Percentiles rank a stretch among this genome's conserved stretches.
phyloP scores from a whole-genome alignment of 2,797 vertebrate genomes.

The Rhinoraja longicauda region DNA sequence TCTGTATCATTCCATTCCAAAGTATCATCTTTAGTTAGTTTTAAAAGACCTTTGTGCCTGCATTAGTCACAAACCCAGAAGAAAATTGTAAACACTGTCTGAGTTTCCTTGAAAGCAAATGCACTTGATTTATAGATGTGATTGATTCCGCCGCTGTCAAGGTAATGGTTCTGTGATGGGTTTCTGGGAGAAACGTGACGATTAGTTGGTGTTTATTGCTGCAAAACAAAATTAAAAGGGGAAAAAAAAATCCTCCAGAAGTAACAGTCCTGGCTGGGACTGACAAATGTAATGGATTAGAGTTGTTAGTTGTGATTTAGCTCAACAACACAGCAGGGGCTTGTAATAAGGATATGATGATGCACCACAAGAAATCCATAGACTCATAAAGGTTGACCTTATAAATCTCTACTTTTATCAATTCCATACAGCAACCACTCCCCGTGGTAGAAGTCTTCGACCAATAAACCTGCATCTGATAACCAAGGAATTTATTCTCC shows the following conservation, averaged over 20 bases:
- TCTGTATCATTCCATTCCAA: background rate
- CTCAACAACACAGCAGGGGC: conserved; percentile 65
- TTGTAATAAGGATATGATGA: conserved; percentile 69
- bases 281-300: conserved; percentile 60
- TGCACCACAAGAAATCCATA: conserved; percentile 61
- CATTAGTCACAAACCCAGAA: background rate
- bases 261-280: conserved; percentile 46
- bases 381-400: conserved; percentile 71
- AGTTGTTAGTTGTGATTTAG: conserved; percentile 50
- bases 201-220: conserved; percentile 32
- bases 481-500: conserved; percentile 48
- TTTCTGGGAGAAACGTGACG: conserved; percentile 7
- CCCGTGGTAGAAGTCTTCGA: conserved; percentile 56
- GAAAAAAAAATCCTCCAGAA: background rate
- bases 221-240: conserved; percentile 28
- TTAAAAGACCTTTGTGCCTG: background rate
- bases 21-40: conserved; percentile 9
- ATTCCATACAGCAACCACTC: conserved; percentile 70
- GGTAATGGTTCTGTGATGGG: conserved; percentile 29
- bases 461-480: conserved; percentile 67
- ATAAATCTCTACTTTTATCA: conserved; percentile 78
- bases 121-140: background rate
- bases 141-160: conserved; percentile 17
- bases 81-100: background rate
- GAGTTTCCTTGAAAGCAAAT: conserved; percentile 7